Percentiles rank a stretch among this genome's conserved stretches.
Conservation (phyloP, 2,113 vertebrate genomes). For the Recurvirostra avosetta region DNA sequence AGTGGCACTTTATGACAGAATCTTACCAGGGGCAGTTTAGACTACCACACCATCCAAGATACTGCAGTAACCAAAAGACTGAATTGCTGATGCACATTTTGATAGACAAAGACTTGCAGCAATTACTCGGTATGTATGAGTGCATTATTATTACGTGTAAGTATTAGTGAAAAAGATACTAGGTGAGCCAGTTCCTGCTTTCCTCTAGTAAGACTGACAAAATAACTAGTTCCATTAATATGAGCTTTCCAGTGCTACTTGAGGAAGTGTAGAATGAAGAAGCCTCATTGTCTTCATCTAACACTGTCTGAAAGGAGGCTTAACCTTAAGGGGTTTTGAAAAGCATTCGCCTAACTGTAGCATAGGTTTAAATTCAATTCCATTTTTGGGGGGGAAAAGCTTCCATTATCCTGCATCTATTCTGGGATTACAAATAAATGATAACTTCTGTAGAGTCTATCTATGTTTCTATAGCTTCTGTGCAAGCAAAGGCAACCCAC, state of each 20-base stretch:
- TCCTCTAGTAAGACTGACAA: background rate
- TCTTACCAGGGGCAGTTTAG: background rate
- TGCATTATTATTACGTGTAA: background rate
- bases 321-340: background rate
- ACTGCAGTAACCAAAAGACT: background rate
- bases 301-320: background rate
- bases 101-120: background rate
- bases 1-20: background rate
- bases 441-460: background rate
- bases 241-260: background rate
- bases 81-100: background rate
- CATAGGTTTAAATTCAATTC: background rate
- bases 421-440: background rate
- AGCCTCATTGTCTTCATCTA: background rate
- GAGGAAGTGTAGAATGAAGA: background rate
- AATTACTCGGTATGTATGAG: background rate
- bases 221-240: background rate
- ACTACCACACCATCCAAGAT: background rate
- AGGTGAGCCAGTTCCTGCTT: background rate
- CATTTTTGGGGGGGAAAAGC: background rate
- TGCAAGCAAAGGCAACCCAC: background rate
- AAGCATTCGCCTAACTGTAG: background rate
- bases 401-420: background rate
- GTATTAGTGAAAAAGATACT: background rate
- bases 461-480: background rate